Conservation (phyloP, 2,113 vertebrate genomes). For the Phylloscopus whistleri region DNA sequence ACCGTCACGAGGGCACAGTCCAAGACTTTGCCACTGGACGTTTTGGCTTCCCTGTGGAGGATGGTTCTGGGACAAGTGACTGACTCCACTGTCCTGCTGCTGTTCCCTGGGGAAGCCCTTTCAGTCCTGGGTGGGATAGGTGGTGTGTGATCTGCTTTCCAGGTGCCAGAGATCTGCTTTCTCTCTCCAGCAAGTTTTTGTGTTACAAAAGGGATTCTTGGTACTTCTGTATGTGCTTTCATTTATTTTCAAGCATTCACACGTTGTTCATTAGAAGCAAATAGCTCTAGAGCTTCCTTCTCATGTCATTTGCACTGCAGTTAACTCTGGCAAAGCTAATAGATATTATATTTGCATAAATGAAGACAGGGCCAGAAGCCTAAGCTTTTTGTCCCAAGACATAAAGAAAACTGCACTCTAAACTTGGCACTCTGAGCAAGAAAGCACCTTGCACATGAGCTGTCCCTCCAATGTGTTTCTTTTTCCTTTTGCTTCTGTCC, state of each 20-base stretch:
- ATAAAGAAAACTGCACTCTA: neutral
- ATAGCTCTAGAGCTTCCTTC: neutral
- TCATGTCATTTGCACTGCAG: neutral
- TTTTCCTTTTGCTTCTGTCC: neutral
- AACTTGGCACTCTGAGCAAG: neutral
- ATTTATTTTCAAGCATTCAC: neutral
- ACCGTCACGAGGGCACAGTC: neutral
- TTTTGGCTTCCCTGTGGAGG: neutral
- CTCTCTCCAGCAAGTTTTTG: neutral
- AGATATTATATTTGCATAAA: neutral
- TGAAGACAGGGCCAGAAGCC: neutral
- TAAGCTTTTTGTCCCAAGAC: neutral
- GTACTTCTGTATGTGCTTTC: neutral
- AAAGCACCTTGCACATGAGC: neutral
- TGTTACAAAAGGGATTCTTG: neutral
- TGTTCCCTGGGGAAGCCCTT: neutral
- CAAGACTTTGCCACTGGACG: neutral
- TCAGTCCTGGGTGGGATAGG: neutral
- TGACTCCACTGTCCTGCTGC: neutral
- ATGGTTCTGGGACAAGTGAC: neutral
- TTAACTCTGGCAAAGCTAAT: neutral
- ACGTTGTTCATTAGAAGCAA: neutral
- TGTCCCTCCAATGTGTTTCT: neutral
- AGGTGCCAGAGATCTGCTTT: neutral
- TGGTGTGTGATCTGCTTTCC: fast-evolving